phyloP scores from a whole-genome alignment of 2,797 vertebrate species.

The Anniella stebbinsi region DNA sequence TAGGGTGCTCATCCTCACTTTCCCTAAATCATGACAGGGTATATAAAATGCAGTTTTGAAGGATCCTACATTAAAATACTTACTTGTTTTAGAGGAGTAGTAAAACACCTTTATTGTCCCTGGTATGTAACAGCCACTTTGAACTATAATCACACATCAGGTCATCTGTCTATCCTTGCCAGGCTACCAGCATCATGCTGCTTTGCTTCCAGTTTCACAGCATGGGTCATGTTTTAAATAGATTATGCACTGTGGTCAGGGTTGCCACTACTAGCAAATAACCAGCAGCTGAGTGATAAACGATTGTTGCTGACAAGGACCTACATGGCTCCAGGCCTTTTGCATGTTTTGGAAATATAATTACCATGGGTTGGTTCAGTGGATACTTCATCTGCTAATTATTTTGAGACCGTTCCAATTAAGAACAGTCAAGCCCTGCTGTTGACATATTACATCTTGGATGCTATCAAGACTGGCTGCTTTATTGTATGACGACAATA shows the following conservation, averaged over 20 bases:
- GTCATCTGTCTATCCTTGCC: conserved; percentile 7
- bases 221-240: conserved; percentile 52
- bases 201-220: conserved; percentile 30
- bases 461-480: neutral
- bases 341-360: conserved; percentile 62
- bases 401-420: conserved; percentile 67
- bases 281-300: conserved; percentile 44
- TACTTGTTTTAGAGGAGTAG: neutral
- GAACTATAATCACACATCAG: neutral
- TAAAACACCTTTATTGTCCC: neutral
- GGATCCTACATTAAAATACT: neutral
- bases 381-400: conserved; percentile 66
- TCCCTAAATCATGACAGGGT: neutral
- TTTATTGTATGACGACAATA: neutral
- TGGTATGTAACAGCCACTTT: neutral
- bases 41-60: neutral
- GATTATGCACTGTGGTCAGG: conserved; percentile 44
- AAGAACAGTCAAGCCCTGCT: conserved; percentile 27
- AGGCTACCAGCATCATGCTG: conserved; percentile 8
- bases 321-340: conserved; percentile 58
- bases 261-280: conserved; percentile 32
- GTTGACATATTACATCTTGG: neutral
- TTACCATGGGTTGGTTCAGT: conserved; percentile 59
- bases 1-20: neutral
- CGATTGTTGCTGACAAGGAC: conserved; percentile 46